These are phyloP conservation scores for Melanotaenia boesemani DNA, from an alignment of 2,797 vertebrate genomes.

Conservation along the genomic window DNA sequence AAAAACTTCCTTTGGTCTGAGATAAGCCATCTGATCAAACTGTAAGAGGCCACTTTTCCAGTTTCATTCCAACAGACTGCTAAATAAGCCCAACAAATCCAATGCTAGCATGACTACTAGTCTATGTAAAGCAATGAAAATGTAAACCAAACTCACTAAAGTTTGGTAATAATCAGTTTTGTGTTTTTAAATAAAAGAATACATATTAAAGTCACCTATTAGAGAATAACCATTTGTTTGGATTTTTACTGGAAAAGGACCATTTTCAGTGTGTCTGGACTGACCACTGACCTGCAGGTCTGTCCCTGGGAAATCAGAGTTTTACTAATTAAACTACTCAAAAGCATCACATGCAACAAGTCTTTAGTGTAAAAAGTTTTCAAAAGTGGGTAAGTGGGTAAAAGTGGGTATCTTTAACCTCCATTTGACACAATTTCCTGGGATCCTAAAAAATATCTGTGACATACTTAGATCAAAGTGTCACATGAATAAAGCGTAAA, in stretches of 20 bases:
- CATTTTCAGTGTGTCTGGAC: neutral
- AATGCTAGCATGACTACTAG: neutral
- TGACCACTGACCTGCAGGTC: neutral
- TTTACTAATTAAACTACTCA: neutral
- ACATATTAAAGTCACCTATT: neutral
- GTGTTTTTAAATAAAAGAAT: neutral
- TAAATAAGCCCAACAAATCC: constrained; percentile 6
- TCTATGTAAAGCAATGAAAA: neutral
- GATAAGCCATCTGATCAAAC: neutral
- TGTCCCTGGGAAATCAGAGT: neutral
- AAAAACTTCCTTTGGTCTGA: neutral
- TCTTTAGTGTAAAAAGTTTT: neutral
- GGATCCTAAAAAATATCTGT: neutral
- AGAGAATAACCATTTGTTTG: neutral
- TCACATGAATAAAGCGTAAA: constrained; percentile 1
- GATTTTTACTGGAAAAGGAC: too few relatives aligned
- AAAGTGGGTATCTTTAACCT: too few relatives aligned
- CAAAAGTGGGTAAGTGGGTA: too few relatives aligned
- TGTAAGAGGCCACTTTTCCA: neutral
- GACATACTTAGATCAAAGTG: neutral
- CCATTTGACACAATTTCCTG: neutral
- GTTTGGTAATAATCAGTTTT: neutral
- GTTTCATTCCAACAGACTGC: neutral
- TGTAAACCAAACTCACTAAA: neutral
- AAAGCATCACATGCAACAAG: neutral